phyloP scores from a whole-genome alignment of 2,113 vertebrate species.

The Ophthalmolycus amberensis region DNA sequence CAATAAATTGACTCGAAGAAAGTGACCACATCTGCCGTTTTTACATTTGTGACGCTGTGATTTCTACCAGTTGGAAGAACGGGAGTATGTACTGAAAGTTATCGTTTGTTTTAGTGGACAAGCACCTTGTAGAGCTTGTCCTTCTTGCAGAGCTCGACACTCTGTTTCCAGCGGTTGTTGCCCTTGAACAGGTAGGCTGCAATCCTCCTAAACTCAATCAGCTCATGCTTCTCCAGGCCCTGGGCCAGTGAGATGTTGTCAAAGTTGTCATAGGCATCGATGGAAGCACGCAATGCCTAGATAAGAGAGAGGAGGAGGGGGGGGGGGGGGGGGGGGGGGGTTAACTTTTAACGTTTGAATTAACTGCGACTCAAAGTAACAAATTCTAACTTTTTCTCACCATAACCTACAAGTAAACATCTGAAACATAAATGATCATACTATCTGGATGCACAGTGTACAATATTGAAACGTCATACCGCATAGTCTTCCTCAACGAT shows the following conservation, averaged over 20 bases:
- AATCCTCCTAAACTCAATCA: conserved; percentile 98
- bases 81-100: not conserved
- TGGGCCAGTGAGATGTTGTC: conserved; percentile 99
- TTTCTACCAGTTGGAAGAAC: not conserved
- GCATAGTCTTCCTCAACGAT: conserved; percentile 98
- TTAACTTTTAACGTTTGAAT: no score
- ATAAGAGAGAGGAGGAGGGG: conserved; percentile 6
- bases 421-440: not conserved
- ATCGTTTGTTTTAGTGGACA: not conserved
- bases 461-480: conserved; percentile 76
- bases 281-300: conserved; percentile 95
- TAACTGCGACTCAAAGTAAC: not conserved
- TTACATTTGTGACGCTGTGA: not conserved
- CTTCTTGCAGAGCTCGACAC: conserved; percentile 98
- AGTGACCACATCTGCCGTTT: not conserved
- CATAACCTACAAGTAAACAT: not conserved
- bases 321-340: not conserved
- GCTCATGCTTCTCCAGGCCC: conserved; percentile 95
- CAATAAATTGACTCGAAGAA: not conserved
- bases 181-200: conserved; percentile 99
- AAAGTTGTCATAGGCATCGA: conserved; percentile 99
- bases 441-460: not conserved
- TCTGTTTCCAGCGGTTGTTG: conserved; percentile 99
- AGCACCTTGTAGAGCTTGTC: conserved; percentile 97
- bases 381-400: not conserved